A percentile compares a stretch with the other conserved stretches of the same genome.
These are phyloP conservation scores for Polylopha cassiicola DNA, from an alignment of 2,888 invertebrate genomes.

Conservation along the genomic window DNA sequence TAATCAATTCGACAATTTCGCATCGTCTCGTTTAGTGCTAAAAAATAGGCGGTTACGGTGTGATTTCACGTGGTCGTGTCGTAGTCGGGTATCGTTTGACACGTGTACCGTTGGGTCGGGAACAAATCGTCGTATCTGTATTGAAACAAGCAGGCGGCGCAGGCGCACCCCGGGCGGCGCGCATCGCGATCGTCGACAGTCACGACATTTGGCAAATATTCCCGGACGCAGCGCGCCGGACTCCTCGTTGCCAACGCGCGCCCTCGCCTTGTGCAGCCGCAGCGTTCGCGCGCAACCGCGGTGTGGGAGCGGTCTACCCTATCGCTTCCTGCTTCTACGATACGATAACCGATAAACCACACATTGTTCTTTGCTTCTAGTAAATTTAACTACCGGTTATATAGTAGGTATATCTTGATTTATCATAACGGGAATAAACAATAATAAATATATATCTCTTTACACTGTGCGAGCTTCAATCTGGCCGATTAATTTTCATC, in stretches of 20 bases:
- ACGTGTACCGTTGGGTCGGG: conserved; percentile 69
- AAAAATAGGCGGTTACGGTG: conserved; percentile 25
- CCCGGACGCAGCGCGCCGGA: conserved; percentile 50
- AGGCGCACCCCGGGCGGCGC: conserved; percentile 69
- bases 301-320: conserved; percentile 71
- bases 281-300: conserved; percentile 26
- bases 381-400: no score
- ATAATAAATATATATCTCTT: no score
- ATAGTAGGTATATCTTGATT: no score
- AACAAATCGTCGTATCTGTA: conserved; percentile 69
- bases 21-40: conserved; percentile 27
- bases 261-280: conserved; percentile 31
- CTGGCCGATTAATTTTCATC: conserved; percentile 32
- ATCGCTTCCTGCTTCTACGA: conserved; percentile 70
- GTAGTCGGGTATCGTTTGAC: conserved; percentile 48
- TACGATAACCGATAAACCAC: conserved; percentile 58
- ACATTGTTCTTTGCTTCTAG: conserved; percentile 39
- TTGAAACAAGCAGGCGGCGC: conserved; percentile 53
- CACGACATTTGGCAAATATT: conserved; percentile 76
- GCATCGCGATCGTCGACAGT: conserved; percentile 73
- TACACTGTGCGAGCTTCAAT: no score
- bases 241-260: conserved; percentile 31
- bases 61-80: conserved; percentile 38
- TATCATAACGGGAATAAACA: no score
- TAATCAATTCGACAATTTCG: conserved; percentile 40